phyloP scores from a whole-genome alignment of 37 sponge, comb jelly and placozoan species.

The Chondrilla cf. caribensis region DNA sequence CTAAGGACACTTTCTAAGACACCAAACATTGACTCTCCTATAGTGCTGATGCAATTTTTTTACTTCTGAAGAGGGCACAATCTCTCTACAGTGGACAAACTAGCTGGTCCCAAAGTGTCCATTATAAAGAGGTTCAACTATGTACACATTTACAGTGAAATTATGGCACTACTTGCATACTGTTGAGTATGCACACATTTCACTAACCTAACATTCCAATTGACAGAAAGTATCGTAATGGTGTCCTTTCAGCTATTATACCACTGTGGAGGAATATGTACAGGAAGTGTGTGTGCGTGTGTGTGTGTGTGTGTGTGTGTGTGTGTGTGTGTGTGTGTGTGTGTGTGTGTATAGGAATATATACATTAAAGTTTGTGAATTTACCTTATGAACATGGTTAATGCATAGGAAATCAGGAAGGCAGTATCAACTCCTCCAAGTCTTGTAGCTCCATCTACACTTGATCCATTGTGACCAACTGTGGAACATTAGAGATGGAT shows the following conservation, averaged over 20 bases:
- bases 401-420: conserved; percentile 62
- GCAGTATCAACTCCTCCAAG: conserved; percentile 59
- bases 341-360: neutral
- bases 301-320: neutral
- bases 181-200: neutral
- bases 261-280: conserved; percentile 86
- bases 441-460: neutral
- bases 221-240: conserved; percentile 82
- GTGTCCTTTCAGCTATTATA: conserved; percentile 70
- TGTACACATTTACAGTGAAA: too few species aligned
- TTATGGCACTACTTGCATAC: too few species aligned
- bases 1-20: too few species aligned
- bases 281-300: conserved; percentile 2
- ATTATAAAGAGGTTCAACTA: too few species aligned
- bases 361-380: neutral
- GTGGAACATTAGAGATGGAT: too few species aligned
- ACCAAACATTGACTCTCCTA: too few species aligned
- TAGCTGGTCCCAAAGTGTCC: too few species aligned
- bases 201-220: conserved; percentile 84
- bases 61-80: too few species aligned
- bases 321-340: conserved; percentile 1
- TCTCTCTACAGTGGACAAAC: too few species aligned
- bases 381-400: conserved; percentile 41
- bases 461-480: neutral
- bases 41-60: too few species aligned